phyloP scores from a whole-genome alignment of 2,888 invertebrate genomes.

The Apantesis nais region DNA sequence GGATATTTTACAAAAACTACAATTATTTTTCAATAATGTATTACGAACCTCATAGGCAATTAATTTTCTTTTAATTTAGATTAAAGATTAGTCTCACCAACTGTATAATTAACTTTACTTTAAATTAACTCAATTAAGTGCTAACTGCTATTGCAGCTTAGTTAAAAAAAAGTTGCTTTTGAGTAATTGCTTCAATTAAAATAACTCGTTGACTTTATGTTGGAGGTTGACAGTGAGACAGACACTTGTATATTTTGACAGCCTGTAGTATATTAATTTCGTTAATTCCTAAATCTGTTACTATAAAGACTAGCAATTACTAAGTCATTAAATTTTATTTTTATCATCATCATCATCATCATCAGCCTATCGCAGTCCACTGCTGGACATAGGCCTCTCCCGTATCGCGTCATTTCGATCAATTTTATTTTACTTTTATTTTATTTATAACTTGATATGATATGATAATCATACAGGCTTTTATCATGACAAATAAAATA shows the following conservation, averaged over 20 bases:
- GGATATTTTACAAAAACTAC: neutral
- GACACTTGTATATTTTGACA: no score
- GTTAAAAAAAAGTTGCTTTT: slow-evolving; percentile 20
- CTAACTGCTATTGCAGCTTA: slow-evolving; percentile 27
- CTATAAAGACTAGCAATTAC: no score
- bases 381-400: no score
- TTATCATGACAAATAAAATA: no score
- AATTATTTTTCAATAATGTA: neutral
- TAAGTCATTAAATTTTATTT: no score
- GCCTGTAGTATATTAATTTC: neutral
- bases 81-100: slow-evolving; percentile 4
- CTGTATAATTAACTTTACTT: slow-evolving; percentile 25
- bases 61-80: neutral
- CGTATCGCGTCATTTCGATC: no score
- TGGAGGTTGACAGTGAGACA: no score
- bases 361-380: no score
- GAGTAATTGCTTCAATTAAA: slow-evolving; percentile 13
- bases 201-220: slow-evolving; percentile 6
- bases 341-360: no score
- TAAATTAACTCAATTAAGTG: slow-evolving; percentile 29
- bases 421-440: no score
- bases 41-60: neutral
- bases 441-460: no score
- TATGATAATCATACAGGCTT: no score
- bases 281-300: neutral